A percentile compares a stretch with the other conserved stretches of the same genome.
phyloP scores from a whole-genome alignment of 2,888 invertebrate genomes.

The Ephialtes manifestator region DNA sequence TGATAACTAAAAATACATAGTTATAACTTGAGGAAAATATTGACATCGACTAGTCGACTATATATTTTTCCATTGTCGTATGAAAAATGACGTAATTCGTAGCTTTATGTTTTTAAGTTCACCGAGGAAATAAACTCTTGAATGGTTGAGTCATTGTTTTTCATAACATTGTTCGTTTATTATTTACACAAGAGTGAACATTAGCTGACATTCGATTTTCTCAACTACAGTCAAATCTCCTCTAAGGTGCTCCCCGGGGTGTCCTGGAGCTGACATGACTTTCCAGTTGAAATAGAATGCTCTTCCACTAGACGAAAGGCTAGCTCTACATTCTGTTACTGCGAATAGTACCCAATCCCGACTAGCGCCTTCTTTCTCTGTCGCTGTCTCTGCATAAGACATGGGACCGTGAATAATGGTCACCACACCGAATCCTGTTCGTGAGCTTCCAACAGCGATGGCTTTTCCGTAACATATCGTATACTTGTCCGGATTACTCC shows the following conservation, averaged over 20 bases:
- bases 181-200: conserved; percentile 13
- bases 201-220: conserved; percentile 52
- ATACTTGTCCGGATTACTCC: conserved; percentile 21
- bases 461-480: conserved; percentile 49
- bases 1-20: too few relatives aligned
- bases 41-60: too few relatives aligned
- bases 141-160: not conserved
- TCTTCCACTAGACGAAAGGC: conserved; percentile 58
- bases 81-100: not conserved
- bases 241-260: conserved; percentile 35
- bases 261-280: conserved; percentile 35
- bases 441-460: conserved; percentile 48
- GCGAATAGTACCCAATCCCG: conserved; percentile 21
- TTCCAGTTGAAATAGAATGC: conserved; percentile 56
- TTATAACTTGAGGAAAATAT: too few relatives aligned
- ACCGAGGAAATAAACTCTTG: not conserved
- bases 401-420: conserved; percentile 72
- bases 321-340: conserved; percentile 16
- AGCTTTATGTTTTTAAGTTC: not conserved
- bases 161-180: not conserved
- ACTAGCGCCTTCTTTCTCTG: conserved; percentile 51
- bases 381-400: conserved; percentile 69
- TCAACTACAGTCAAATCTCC: conserved; percentile 32
- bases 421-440: conserved; percentile 53
- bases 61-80: too few relatives aligned